Base-by-base conservation (phyloP, 2,113 vertebrate species). In the Lanius ludovicianus region DNA sequence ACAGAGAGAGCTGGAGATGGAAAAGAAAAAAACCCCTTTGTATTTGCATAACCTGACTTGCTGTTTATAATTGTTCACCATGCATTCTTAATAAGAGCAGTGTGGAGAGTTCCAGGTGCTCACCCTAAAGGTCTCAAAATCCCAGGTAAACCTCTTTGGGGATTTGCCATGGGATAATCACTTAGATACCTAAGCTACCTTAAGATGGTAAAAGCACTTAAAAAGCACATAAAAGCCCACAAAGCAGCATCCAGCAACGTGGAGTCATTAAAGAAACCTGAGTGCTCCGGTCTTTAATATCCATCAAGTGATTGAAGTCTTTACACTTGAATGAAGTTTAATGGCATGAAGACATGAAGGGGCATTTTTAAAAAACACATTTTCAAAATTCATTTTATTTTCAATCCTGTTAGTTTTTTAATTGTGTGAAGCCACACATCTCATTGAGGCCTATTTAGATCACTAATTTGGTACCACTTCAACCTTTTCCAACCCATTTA, bases 141-240 rank as follows among this genome's bases (percentile, higher is more conserved):
- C 81, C 65, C 41, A 42, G 47, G 56, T 89, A 65, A 96, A 59
- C 24, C 44, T 89, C 74, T 96, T 94, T 46, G 49, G 59, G 75
- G 84, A 64, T 81, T 90, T 87, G 68, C 71, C 15, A 14, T 13
- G 37, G 27, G 27, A 67, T 63, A 93, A 93, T 62, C 76, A 42
- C 55, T 89, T 68, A 78, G 88, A 41, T 39, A 78, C 22, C 89
- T 81, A 71, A 94, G 65, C 59, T 68, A 87, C 74, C 49, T 91
- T 91, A 89, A 91, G 93, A 79, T 53, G 21, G 44, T 78, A 89
- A 84, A 95, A 94, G 77, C 56, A 91, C 60, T 92, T 89, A 46
- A 94, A 93, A 80, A 85, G 53, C 82, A 62, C 90, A 86, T 80
- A 74, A 53, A 89, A 55, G 35, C 56, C 78, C 76, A 56, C 67